These are phyloP conservation scores for Ceratosolen solmsi DNA, from an alignment of 1,140 invertebrate genomes.

Conservation along the genomic window DNA sequence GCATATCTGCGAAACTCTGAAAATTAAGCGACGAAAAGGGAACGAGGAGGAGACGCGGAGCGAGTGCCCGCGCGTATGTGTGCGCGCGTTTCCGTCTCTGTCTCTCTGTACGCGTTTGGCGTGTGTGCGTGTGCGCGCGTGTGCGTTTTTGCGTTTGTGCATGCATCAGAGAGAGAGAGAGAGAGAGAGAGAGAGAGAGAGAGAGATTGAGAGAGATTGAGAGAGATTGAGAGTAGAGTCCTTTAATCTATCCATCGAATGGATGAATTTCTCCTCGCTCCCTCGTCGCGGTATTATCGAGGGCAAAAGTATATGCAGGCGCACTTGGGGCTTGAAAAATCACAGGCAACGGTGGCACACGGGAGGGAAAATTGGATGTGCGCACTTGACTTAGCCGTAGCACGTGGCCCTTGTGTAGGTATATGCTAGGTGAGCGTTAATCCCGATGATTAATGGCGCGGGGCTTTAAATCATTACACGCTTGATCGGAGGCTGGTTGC, in stretches of 20 bases:
- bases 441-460: conserved; percentile 40
- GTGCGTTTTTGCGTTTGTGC: too few relatives aligned
- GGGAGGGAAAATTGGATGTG: conserved; percentile 24
- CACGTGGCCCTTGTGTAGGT: not conserved
- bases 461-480: conserved; percentile 40
- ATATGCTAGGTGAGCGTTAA: conserved; percentile 18
- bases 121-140: too few relatives aligned
- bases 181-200: too few relatives aligned
- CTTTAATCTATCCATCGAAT: conserved; percentile 2
- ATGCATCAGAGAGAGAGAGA: too few relatives aligned
- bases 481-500: conserved; percentile 10
- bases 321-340: conserved; percentile 9
- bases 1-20: not conserved
- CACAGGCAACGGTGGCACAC: not conserved
- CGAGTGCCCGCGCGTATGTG: too few relatives aligned
- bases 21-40: not conserved
- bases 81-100: too few relatives aligned
- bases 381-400: not conserved
- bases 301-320: not conserved
- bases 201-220: too few relatives aligned
- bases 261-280: not conserved
- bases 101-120: too few relatives aligned
- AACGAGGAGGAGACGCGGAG: too few relatives aligned
- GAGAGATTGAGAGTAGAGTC: too few relatives aligned
- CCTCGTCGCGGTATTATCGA: not conserved